phyloP scores from a whole-genome alignment of 2,888 invertebrate genomes.

The Leucania comma region DNA sequence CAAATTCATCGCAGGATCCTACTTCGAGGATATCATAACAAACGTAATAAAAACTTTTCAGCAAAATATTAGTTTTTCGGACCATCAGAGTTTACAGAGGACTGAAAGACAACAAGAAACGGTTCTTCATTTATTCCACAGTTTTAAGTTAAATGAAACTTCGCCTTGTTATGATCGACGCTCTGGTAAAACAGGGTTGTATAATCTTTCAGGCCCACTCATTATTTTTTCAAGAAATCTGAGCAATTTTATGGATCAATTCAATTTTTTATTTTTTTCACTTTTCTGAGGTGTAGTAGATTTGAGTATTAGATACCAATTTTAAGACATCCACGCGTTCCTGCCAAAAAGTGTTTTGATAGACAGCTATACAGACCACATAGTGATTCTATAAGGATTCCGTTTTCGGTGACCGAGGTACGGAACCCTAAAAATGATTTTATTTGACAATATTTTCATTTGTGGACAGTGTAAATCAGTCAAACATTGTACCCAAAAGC shows the following conservation, averaged over 20 bases:
- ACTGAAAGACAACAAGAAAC: slow-evolving; percentile 75
- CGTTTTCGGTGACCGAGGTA: too few relatives aligned
- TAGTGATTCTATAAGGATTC: too few relatives aligned
- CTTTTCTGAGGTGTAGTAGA: too few relatives aligned
- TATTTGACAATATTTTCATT: too few relatives aligned
- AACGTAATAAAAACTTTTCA: slow-evolving; percentile 78
- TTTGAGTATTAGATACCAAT: too few relatives aligned
- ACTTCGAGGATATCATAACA: slow-evolving; percentile 76
- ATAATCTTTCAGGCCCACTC: slow-evolving; percentile 44
- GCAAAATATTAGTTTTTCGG: slow-evolving; percentile 78
- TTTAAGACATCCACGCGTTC: too few relatives aligned
- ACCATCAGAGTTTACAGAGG: slow-evolving; percentile 72
- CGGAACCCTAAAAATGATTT: too few relatives aligned
- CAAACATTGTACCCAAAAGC: too few relatives aligned
- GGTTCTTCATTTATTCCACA: slow-evolving; percentile 69
- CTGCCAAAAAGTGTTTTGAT: too few relatives aligned
- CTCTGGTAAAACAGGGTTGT: slow-evolving; percentile 55
- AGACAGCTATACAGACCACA: too few relatives aligned
- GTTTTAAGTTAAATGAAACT: slow-evolving; percentile 72
- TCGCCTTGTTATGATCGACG: slow-evolving; percentile 65
- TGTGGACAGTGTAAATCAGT: too few relatives aligned
- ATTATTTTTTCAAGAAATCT: slow-evolving; percentile 52
- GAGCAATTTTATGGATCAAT: slow-evolving; percentile 34
- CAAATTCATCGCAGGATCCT: slow-evolving; percentile 70
- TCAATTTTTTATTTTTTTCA: too few relatives aligned